Base-by-base conservation (phyloP, 2,113 vertebrate species). In the Alouatta palliata region DNA sequence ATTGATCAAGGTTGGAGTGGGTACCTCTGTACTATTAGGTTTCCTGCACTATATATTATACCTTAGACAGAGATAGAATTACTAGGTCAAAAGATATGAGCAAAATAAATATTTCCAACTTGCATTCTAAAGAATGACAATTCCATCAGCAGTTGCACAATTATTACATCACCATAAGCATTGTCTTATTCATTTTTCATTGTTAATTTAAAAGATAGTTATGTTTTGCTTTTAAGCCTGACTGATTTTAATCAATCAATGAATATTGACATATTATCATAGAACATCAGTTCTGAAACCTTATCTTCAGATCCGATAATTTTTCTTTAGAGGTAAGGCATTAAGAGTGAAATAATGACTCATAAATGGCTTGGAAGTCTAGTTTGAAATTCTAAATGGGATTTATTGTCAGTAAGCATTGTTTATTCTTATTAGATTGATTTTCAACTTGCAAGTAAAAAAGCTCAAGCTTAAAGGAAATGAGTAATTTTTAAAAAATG, bases 141-240 rank as follows among this genome's bases (percentile, higher is more conserved):
- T 25, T 71, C 20, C 1, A 77, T 75, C 32, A 93, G 21, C 32
- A 87, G 61, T 45, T 87, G 5, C 54, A 61, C 9, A 90, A 66
- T 77, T 40, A 85, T 13, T 52, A 35, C 35, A 30, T 47, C 23
- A 37, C 32, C 30, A 45, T 84, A 84, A 58, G 27, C n/a, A 84
- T 35, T 37, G 20, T 23, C 4, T n/a, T 49, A 77, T n/a, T 37
- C 19, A n/a, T 49, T 82, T 81, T 45, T 86, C 86, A 8, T 77
- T 91, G 25, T 64, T 66, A 93, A 92, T 86, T 95, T 95, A 75
- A 97, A 81, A 88, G n/a, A 64, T 82, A 35, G 45, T 49, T 32
- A 49, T 13, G 17, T 20, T 77, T 77, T 49, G 6, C 83, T 96
- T 58, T 66, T 61, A 95, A 27, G 19, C 40, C n/a, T 73, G 35